Base-by-base conservation (phyloP, 2,888 invertebrate genomes). In the Acrobasis repandana region DNA sequence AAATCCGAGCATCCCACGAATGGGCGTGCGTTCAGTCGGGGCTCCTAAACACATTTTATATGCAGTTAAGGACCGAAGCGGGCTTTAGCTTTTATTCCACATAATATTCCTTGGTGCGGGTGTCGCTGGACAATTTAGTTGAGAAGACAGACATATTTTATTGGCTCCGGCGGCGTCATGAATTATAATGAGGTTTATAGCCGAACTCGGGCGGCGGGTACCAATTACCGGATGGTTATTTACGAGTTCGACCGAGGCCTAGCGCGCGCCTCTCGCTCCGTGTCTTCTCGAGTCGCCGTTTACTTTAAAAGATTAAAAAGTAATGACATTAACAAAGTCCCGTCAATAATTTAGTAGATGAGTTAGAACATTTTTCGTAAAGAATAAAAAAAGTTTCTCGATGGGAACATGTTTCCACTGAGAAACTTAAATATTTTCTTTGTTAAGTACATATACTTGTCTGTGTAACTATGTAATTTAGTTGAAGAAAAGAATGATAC, bases 151-250 rank as follows among this genome's bases (percentile, higher is more conserved):
- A 51, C 46, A 51, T 51, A 52, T 57, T 57, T 61, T 58, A 61
- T 61, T 61, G 57, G 51, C 36, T 49, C 34, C 49, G 38, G 46
- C 9, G 50, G 59, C 54, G 62, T 51, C 61, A 56, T 64, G 63
- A 62, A 65, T 65, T 50, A 59, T 62, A 65, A 67, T 60, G 63
- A 62, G 61, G 46, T 62, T 64, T 52, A 64, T 60, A 56, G 56
- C 56, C 51, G 50, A 48, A 38, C 18, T 49, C 49, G 33, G 36
- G 36, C 14, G 36, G 36, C 36, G 11, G 38, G 4, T 8, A 28
- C 43, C 43, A 43, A 43, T 43, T 43, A 43, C n/a, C 5, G 14
- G 43, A 43, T n/a, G 43, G 43, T 20, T 54, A 54, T 54, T 54
- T 54, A 54, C 54, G 54, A 38, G 33, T 16, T 36, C 10, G 34